phyloP scores from a whole-genome alignment of 1,140 invertebrate species.

The Bathynomus jamesi region DNA sequence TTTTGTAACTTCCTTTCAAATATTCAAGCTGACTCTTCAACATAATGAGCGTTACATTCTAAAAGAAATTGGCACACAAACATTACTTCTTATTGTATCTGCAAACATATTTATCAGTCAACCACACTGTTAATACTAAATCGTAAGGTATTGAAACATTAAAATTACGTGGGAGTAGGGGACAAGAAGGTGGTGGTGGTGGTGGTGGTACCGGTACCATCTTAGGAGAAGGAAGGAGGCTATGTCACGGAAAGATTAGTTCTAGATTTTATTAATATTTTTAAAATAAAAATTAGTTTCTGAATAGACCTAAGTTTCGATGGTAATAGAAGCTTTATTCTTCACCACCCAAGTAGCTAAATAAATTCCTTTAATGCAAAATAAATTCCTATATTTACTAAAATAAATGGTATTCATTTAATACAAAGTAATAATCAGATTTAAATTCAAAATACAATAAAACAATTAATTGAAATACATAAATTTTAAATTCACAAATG shows the following conservation, averaged over 20 bases:
- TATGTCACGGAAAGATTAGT: not conserved
- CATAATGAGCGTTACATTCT: slow-evolving; percentile 56
- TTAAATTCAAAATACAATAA: no score
- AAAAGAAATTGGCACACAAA: slow-evolving; percentile 41
- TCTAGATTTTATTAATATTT: no score
- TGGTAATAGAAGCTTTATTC: no score
- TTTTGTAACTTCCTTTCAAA: slow-evolving; percentile 57
- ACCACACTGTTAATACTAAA: not conserved
- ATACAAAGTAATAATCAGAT: no score
- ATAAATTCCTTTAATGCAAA: no score
- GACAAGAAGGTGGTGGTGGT: not conserved
- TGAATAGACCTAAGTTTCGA: no score
- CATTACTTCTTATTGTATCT: not conserved
- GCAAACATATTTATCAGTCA: not conserved
- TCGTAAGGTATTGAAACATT: not conserved
- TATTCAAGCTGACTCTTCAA: slow-evolving; percentile 63
- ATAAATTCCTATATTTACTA: no score
- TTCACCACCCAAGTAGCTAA: no score
- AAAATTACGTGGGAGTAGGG: not conserved
- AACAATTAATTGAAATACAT: no score
- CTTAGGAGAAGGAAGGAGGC: not conserved
- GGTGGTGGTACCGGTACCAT: not conserved
- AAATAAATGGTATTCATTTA: no score
- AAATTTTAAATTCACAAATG: no score
- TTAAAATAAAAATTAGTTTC: no score